These are phyloP conservation scores for Stenurella melanura DNA, from an alignment of 2,888 invertebrate species.

Conservation along the genomic window DNA sequence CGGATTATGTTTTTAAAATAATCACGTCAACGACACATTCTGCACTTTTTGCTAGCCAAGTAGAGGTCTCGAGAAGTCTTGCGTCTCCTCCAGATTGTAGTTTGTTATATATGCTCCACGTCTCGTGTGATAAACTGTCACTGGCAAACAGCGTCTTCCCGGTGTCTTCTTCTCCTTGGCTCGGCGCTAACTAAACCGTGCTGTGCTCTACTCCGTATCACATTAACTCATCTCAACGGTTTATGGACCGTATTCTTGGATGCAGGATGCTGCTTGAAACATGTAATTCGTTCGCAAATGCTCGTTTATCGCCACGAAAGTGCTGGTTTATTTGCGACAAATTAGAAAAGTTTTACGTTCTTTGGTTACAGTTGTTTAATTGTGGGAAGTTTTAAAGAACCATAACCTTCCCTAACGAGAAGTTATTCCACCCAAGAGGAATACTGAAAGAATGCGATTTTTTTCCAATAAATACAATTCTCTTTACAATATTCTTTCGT, in stretches of 20 bases:
- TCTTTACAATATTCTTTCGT: neutral
- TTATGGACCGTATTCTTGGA: conserved; percentile 27
- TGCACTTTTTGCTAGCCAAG: conserved; percentile 20
- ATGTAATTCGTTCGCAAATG: conserved; percentile 9
- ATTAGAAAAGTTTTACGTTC: conserved; percentile 25
- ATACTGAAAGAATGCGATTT: neutral
- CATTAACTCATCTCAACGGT: conserved; percentile 43
- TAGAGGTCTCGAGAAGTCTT: conserved; percentile 47
- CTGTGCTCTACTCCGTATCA: conserved; percentile 44
- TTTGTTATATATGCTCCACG: conserved; percentile 69
- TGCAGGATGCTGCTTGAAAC: conserved; percentile 21
- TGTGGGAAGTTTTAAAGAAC: neutral
- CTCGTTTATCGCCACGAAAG: neutral
- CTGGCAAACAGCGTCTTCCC: conserved; percentile 65
- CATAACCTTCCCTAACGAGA: neutral
- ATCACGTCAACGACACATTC: conserved; percentile 27
- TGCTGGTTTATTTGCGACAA: conserved; percentile 8
- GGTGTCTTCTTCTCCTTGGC: conserved; percentile 60
- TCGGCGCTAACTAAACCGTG: conserved; percentile 64
- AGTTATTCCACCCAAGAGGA: neutral
- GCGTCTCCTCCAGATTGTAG: conserved; percentile 71
- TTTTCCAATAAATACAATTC: neutral
- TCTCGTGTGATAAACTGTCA: conserved; percentile 73
- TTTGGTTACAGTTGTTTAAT: conserved; percentile 14
- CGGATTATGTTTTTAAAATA: conserved; percentile 23